Percentiles rank a stretch among this genome's conserved stretches.
These are phyloP conservation scores for Monochamus saltuarius DNA, from an alignment of 1,140 invertebrate genomes.

Conservation along the genomic window DNA sequence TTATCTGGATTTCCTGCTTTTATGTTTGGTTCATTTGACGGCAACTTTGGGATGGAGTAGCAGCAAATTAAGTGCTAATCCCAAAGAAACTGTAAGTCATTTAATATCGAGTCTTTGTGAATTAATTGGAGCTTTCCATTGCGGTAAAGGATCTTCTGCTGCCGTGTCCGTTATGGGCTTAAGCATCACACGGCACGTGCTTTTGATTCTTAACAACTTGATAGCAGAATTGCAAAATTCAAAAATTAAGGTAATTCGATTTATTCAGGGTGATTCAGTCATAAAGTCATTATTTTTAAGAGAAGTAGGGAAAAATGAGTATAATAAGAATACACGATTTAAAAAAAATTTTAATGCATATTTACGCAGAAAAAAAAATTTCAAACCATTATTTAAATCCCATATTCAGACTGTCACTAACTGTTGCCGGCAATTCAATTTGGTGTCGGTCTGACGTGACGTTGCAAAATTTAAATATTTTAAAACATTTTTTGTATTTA, in stretches of 20 bases:
- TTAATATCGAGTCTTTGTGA: constrained; percentile 51
- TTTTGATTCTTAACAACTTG: constrained; percentile 59
- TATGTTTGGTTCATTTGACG: constrained; percentile 56
- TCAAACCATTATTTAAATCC: too few species aligned
- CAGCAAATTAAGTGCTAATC: constrained; percentile 45
- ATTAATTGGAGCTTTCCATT: constrained; percentile 57
- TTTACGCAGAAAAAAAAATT: too few species aligned
- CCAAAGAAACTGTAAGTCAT: constrained; percentile 31
- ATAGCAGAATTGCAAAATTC: constrained; percentile 55
- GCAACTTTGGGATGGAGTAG: constrained; percentile 53
- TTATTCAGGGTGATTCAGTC: too few species aligned
- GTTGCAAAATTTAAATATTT: too few species aligned
- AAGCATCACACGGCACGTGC: constrained; percentile 56
- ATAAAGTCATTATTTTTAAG: too few species aligned
- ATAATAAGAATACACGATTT: too few species aligned
- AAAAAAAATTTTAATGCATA: too few species aligned
- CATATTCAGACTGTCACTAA: too few species aligned
- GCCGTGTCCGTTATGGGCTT: constrained; percentile 58
- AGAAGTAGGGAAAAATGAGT: too few species aligned
- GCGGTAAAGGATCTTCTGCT: constrained; percentile 50
- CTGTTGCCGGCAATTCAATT: too few species aligned
- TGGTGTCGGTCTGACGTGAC: too few species aligned
- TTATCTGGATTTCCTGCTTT: constrained; percentile 56
- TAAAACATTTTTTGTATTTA: too few species aligned
- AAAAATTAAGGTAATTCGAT: constrained; percentile 47